Evolutionary conservation across 2,113 vertebrate genomes (phyloP).

Genomic region (Albula glossodonta): DNA sequence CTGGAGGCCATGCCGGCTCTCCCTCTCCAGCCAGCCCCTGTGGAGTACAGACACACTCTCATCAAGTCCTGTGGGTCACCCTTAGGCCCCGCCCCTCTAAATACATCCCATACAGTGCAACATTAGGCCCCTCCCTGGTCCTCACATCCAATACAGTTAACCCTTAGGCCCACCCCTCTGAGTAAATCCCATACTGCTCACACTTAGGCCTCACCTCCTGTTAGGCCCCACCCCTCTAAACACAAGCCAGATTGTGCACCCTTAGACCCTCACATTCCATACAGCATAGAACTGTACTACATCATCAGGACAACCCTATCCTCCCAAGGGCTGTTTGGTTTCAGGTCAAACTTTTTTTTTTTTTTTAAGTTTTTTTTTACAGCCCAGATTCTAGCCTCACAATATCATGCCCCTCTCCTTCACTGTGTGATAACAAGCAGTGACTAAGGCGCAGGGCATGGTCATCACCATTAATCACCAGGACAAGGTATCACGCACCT

Average conservation of each 20-base stretch:
- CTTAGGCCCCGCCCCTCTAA: background rate
- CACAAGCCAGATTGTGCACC: too few relatives aligned
- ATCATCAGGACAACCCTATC: background rate
- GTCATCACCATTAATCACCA: too few relatives aligned
- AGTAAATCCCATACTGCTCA: background rate
- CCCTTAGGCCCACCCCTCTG: background rate
- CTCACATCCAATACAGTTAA: too few relatives aligned
- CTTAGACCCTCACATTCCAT: too few relatives aligned
- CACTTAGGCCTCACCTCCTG: too few relatives aligned
- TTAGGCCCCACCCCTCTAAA: too few relatives aligned
- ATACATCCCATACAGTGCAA: background rate
- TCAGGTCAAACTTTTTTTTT: too few relatives aligned
- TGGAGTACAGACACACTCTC: slow-evolving; percentile 25
- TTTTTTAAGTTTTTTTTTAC: too few relatives aligned
- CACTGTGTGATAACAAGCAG: background rate
- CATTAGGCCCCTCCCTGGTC: background rate
- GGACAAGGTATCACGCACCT: slow-evolving; percentile 64
- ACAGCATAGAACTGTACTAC: background rate
- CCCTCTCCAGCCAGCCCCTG: slow-evolving; percentile 95
- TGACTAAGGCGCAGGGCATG: background rate
- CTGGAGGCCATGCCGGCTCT: slow-evolving; percentile 92
- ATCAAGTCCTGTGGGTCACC: too few relatives aligned
- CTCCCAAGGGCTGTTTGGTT: too few relatives aligned
- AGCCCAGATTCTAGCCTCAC: too few relatives aligned
- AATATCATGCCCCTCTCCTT: background rate